Evolutionary conservation across 2,888 invertebrate genomes (phyloP).

Genomic region (Hypomecis punctinalis): DNA sequence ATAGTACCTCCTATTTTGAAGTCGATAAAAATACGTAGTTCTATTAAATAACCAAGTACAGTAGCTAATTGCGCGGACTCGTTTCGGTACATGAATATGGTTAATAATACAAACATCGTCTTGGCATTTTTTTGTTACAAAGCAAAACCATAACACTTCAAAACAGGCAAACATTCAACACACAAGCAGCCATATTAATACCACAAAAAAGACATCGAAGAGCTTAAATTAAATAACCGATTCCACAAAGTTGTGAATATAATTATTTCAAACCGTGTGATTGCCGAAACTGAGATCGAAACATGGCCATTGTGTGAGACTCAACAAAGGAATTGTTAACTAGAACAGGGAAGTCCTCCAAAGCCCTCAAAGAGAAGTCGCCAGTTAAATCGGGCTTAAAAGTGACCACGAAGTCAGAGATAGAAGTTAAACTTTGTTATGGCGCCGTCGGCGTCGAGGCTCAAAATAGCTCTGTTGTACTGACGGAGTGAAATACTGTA

Average conservation of each 20-base stretch:
- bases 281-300: neutral
- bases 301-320: neutral
- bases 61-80: too few species aligned
- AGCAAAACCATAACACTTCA: too few species aligned
- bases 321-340: slow-evolving; percentile 9
- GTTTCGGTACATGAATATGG: too few species aligned
- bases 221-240: neutral
- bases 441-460: slow-evolving; percentile 2
- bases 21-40: too few species aligned
- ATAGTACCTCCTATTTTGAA: too few species aligned
- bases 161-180: too few species aligned
- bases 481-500: neutral
- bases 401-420: slow-evolving; percentile 12
- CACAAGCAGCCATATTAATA: too few species aligned
- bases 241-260: neutral
- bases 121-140: too few species aligned
- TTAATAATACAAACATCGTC: too few species aligned
- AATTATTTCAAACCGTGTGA: too few species aligned
- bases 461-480: slow-evolving; percentile 11
- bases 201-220: too few species aligned
- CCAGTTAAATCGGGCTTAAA: slow-evolving; percentile 17
- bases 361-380: slow-evolving; percentile 10
- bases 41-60: too few species aligned
- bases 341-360: neutral
- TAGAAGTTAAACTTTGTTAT: slow-evolving; percentile 8